These are phyloP conservation scores for Orbicella faveolata DNA, from an alignment of 64 coral and sea anemone genomes.

Conservation along the genomic window DNA sequence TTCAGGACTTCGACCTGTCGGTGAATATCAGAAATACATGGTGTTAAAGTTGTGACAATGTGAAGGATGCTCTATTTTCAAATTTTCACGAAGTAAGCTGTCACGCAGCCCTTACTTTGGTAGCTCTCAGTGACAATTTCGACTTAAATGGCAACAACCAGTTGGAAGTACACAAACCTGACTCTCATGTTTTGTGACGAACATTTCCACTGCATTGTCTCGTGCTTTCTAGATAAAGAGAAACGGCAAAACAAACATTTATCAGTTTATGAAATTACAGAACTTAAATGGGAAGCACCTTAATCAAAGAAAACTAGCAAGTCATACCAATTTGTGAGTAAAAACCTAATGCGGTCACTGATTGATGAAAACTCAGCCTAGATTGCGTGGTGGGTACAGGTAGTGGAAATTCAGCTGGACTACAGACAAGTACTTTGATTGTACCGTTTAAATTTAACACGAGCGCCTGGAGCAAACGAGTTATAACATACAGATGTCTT, in stretches of 20 bases:
- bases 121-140: neutral
- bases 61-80: neutral
- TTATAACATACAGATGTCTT: too few relatives aligned
- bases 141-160: neutral
- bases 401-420: neutral
- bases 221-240: neutral
- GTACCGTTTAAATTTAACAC: too few relatives aligned
- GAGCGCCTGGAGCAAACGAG: too few relatives aligned
- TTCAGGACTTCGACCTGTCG: neutral
- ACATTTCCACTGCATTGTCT: neutral
- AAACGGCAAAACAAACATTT: neutral
- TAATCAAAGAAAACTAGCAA: too few relatives aligned
- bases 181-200: slow-evolving; percentile 1
- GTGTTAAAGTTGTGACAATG: neutral
- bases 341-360: too few relatives aligned
- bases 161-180: neutral
- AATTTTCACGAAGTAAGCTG: neutral
- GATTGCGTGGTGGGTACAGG: too few relatives aligned
- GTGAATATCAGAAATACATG: neutral
- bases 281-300: too few relatives aligned
- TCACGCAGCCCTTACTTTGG: too few relatives aligned
- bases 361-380: too few relatives aligned
- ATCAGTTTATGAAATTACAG: neutral
- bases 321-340: too few relatives aligned
- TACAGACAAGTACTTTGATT: neutral